Evolutionary conservation across 2,888 invertebrate species (phyloP), one percentile per base, ranked within the genome.

Genomic region (Drosophila formosana): DNA sequence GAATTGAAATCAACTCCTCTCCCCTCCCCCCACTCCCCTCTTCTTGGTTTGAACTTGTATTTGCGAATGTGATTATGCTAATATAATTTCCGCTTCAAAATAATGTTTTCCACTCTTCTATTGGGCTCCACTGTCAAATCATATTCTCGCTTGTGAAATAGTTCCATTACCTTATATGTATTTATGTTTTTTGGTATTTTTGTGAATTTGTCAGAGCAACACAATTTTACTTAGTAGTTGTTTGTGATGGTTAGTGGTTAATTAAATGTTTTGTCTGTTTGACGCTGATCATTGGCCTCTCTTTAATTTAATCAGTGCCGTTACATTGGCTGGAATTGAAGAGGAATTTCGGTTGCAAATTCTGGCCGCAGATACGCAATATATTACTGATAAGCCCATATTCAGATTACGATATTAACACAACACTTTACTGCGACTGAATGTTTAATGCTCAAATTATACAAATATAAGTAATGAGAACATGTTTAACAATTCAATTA

Each of bases 11-110:
- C 7, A 9, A 11, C 9, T 11, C 23, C 18, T 34, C 7, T 5
- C 3, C 0, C 25, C 50, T 43, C 39, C 1, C 41, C 0, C 28
- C 28, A 28, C 5, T 28, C 30, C 4, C 30, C 30, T 5, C 30
- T 30, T 2, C 30, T 2, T 5, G 4, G 28, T 50, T 25, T 70
- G 39, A 49, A 43, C 45, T 55, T 32, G 13, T 67, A 62, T 71
- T 49, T 58, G 68, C 30, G 51, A 66, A 70, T 58, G 51, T 75
- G 72, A 83, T 79, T 84, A 81, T 87, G 72, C 69, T 69, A 58
- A 71, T 79, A 82, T 80, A 74, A 87, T 82, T 82, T 87, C 70
- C 78, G 79, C 67, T 61, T 53, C 72, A 70, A 66, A 71, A 84
- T 79, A 72, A 61, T 75, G 77, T 75, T 79, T 72, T 69, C 13